These are phyloP conservation scores for Varanus komodoensis DNA, from an alignment of 2,113 vertebrate species.

Conservation along the genomic window DNA sequence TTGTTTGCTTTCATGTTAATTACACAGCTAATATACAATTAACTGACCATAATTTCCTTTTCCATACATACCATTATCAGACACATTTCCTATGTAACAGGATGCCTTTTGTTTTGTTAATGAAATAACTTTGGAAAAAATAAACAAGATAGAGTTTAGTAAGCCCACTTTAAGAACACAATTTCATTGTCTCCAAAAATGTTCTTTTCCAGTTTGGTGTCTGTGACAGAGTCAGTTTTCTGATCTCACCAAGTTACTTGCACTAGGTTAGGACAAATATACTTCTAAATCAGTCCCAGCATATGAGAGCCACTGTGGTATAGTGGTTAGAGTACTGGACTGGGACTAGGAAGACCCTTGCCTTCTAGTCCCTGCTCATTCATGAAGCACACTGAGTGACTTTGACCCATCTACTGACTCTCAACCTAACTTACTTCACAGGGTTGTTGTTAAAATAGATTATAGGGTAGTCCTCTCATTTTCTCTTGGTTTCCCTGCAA, in stretches of 20 bases:
- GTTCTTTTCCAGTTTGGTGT: not conserved
- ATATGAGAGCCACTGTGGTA: not conserved
- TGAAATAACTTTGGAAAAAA: not conserved
- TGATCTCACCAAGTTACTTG: not conserved
- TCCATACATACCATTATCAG: not conserved
- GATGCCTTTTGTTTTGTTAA: not conserved
- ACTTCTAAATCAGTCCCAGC: not conserved
- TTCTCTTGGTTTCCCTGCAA: no score
- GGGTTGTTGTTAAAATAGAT: no score
- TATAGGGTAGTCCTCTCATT: no score
- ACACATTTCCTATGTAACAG: not conserved
- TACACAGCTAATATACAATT: not conserved
- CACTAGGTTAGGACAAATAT: not conserved
- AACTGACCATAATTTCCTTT: not conserved
- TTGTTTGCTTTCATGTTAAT: not conserved
- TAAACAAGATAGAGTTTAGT: not conserved
- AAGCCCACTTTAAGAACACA: not conserved
- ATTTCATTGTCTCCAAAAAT: not conserved
- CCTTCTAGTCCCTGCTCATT: no score
- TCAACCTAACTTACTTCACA: no score
- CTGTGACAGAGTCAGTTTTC: not conserved
- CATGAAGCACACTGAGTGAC: no score
- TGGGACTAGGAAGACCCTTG: no score
- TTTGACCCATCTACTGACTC: no score
- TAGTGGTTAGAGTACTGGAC: no score